Conservation (phyloP, 1,140 invertebrate species). For the Drosophila repletoides region DNA sequence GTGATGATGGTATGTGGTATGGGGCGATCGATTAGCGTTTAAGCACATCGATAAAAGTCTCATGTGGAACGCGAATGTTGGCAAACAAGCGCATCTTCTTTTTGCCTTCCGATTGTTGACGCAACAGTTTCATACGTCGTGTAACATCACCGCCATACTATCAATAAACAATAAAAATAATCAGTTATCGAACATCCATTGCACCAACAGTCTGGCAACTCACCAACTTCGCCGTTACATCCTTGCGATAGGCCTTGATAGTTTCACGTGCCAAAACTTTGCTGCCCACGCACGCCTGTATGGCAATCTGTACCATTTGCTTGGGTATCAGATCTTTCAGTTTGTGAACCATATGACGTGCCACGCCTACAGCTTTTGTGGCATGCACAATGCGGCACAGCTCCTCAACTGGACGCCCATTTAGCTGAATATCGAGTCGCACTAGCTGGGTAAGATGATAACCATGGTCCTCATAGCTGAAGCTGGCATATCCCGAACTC, state of each 20-base stretch:
- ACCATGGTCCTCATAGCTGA: constrained; percentile 97
- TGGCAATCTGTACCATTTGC: constrained; percentile 93
- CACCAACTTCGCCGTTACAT: constrained; percentile 96
- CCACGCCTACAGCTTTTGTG: constrained; percentile 86
- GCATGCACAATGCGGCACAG: constrained; percentile 92
- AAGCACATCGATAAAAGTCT: constrained; percentile 96
- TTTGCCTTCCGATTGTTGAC: constrained; percentile 95
- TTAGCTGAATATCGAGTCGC: constrained; percentile 91
- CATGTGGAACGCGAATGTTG: constrained; percentile 94
- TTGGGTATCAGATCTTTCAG: constrained; percentile 94
- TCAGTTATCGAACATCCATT: not conserved
- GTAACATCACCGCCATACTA: constrained; percentile 97
- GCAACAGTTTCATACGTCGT: constrained; percentile 93
- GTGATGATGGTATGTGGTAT: too few species aligned
- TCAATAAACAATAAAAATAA: constrained; percentile 30
- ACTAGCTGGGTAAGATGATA: constrained; percentile 86
- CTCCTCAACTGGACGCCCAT: constrained; percentile 93
- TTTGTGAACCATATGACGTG: constrained; percentile 88
- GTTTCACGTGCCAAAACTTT: constrained; percentile 94
- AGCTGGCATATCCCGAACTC: constrained; percentile 97
- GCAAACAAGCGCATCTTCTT: constrained; percentile 95
- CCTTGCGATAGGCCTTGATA: constrained; percentile 93
- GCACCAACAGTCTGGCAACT: constrained; percentile 72
- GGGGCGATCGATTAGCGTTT: constrained; percentile 87
- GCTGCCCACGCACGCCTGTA: constrained; percentile 92